phyloP scores from a whole-genome alignment of 2,113 vertebrate species.

The Chloropsis hardwickii region DNA sequence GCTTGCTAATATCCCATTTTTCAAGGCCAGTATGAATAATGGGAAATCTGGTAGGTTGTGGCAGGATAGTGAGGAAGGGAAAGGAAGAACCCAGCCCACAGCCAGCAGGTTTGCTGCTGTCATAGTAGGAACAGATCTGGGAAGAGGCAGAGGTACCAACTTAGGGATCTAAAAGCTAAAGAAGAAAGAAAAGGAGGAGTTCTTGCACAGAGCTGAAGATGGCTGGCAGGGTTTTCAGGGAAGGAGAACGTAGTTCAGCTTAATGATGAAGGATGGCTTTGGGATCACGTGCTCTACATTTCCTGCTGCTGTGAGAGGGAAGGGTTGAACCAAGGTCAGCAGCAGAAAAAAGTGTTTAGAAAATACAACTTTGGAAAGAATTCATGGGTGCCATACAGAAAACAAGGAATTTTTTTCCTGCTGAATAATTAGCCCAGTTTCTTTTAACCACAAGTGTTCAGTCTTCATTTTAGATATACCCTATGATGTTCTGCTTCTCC shows the following conservation, averaged over 20 bases:
- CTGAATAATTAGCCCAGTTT: neutral
- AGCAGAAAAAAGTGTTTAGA: neutral
- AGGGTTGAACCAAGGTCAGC: neutral
- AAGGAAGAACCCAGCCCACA: neutral
- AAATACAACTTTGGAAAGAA: neutral
- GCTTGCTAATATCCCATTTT: neutral
- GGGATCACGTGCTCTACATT: neutral
- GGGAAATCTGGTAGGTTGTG: neutral
- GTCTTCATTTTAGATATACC: neutral
- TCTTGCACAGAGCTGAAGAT: neutral
- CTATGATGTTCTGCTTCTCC: neutral
- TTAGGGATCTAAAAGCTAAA: neutral
- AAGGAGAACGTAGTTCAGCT: neutral
- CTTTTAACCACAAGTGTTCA: neutral
- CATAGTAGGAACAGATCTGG: neutral
- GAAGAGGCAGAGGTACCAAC: neutral
- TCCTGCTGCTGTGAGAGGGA: neutral
- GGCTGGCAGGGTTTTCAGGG: neutral
- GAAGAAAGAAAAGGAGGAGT: neutral
- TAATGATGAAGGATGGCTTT: neutral
- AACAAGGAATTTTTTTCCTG: neutral
- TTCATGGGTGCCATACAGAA: neutral
- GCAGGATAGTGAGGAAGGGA: neutral
- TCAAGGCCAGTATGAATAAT: neutral
- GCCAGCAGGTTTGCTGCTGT: neutral